Evolutionary conservation across 2,888 invertebrate species (phyloP).

Genomic region (Aphelenchoides bicaudatus): DNA sequence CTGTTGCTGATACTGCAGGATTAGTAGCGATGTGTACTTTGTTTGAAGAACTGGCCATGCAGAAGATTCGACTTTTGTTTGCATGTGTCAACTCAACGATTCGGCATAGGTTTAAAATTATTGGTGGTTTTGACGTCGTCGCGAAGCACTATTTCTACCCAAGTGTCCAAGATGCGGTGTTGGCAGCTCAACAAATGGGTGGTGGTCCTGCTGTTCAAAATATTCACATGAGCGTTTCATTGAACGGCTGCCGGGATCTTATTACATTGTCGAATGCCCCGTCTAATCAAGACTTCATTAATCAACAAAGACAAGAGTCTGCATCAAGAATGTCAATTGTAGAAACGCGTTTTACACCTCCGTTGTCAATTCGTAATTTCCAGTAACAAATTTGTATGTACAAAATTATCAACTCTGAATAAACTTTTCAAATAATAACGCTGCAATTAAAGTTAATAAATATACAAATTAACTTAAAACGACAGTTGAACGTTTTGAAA

Average conservation of each 20-base stretch:
- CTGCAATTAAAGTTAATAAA: no score
- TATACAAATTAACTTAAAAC: no score
- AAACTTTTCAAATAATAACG: no score
- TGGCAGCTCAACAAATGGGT: slow-evolving; percentile 40
- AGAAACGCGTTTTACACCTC: no score
- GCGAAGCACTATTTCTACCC: slow-evolving; percentile 41
- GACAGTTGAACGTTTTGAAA: no score
- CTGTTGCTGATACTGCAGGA: slow-evolving; percentile 32
- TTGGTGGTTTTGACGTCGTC: slow-evolving; percentile 37
- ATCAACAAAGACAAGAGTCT: no score
- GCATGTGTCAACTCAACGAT: slow-evolving; percentile 36
- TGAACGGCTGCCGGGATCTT: slow-evolving; percentile 41
- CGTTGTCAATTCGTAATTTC: no score
- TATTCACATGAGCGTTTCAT: slow-evolving; percentile 43
- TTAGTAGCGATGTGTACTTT: slow-evolving; percentile 35
- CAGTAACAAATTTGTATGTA: no score
- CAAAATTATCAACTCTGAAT: no score
- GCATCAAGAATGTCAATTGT: no score
- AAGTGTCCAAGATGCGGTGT: slow-evolving; percentile 40
- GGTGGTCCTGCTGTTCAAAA: slow-evolving; percentile 42
- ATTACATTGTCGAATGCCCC: slow-evolving; percentile 41
- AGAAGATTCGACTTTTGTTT: slow-evolving; percentile 31
- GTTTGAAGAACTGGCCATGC: slow-evolving; percentile 38
- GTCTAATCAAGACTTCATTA: slow-evolving; percentile 35
- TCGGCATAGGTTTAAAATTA: slow-evolving; percentile 31